Evolutionary conservation across 1,140 invertebrate species (phyloP), one percentile per base, ranked within the genome.

Genomic region (Drosophila orosa): DNA sequence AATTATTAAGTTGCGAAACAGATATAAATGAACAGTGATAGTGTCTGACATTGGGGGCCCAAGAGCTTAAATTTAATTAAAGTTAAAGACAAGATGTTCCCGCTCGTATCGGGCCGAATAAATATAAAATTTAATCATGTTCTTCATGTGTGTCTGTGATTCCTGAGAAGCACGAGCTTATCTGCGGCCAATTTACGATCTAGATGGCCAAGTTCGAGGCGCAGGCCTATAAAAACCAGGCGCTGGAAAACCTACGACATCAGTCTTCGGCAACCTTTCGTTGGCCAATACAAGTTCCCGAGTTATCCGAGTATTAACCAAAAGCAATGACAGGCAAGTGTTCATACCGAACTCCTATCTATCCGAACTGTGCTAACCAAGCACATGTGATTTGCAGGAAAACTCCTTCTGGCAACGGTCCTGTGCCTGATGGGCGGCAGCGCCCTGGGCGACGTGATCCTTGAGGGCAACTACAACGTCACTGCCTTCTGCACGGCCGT

Each of bases 401-500:
- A 74, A 22, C 74, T 78, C 10, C 29, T 83, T 17, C 29, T 83
- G 44, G 65, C 65, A 3, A 58, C 39, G 15, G 54, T 86, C 35
- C 50, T 89, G 17, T 69, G 71, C 63, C 45, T 86, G 60, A 65
- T 59, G 22, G 19, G 81, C 29, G 59, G 45, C 35, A 52, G 55
- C 33, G 72, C 72, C 22, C 13, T 89, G 31, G 76, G 47, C 37
- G 71, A 10, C 6, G 39, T 4, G 4, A 33, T 86, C 3, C 1
- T 75, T 15, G 83, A 87, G 50, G 84, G 84, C 29, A 76, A 47
- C 47, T 87, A 89, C 48, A 87, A 87, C 52, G 83, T 87, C 13
- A 87, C 84, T 4, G 58, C 60, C 17, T 55, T 73, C 15, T 87
- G 83, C 19, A 55, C 80, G 5, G 2, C 48, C 1, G 63, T 83